Evolutionary conservation across 2,888 invertebrate genomes (phyloP).

Genomic region (Cephus runcator): DNA sequence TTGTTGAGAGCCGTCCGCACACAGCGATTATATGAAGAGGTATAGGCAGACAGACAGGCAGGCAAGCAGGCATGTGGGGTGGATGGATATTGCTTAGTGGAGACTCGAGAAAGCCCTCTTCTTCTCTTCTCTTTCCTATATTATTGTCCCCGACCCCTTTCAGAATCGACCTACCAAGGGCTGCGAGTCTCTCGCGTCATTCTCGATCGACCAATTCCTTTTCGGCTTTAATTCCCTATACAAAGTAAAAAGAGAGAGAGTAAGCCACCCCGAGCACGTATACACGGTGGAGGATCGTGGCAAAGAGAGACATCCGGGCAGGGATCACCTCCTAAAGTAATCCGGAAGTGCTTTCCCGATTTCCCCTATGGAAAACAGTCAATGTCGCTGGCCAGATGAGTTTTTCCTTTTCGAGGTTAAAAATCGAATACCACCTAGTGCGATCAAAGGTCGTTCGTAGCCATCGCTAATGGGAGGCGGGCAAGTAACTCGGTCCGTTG

Average conservation of each 20-base stretch:
- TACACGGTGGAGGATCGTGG: neutral
- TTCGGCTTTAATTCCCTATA: conserved; percentile 8
- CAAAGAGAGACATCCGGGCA: neutral
- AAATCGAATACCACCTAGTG: conserved; percentile 9
- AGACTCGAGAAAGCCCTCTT: conserved; percentile 54
- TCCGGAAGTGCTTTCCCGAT: neutral
- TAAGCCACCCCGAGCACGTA: neutral
- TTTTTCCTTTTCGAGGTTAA: neutral
- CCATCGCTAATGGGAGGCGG: conserved; percentile 35
- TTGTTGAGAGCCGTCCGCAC: conserved; percentile 60
- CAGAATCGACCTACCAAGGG: conserved; percentile 32
- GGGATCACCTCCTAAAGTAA: neutral
- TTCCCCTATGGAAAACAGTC: neutral
- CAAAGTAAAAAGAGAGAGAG: conserved; percentile 12
- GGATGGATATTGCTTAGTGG: conserved; percentile 63
- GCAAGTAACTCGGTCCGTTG: conserved; percentile 43
- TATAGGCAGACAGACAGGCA: conserved; percentile 36
- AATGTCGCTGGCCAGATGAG: neutral
- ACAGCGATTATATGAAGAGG: conserved; percentile 60
- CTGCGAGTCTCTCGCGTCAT: conserved; percentile 23
- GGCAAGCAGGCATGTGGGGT: conserved; percentile 53
- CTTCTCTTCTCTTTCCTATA: conserved; percentile 52
- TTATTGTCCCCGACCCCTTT: conserved; percentile 60
- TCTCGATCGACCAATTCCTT: conserved; percentile 8
- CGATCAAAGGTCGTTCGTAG: conserved; percentile 33